These are phyloP conservation scores for Helleia helle DNA, from an alignment of 2,888 invertebrate genomes.

Conservation along the genomic window DNA sequence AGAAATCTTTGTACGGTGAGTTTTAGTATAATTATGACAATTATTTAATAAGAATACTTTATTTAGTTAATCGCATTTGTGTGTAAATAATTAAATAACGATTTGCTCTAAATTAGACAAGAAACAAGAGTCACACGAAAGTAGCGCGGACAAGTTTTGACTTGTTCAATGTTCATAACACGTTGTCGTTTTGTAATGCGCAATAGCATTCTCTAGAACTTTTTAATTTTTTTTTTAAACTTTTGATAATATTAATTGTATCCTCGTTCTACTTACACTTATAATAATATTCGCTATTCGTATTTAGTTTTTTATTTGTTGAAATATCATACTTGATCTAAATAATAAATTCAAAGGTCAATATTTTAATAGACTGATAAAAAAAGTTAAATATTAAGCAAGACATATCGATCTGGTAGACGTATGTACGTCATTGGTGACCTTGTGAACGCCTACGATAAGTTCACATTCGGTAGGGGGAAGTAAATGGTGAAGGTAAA, in stretches of 20 bases:
- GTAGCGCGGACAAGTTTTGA: neutral
- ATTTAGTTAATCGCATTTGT: no score
- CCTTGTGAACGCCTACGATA: constrained; percentile 10
- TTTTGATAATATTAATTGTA: neutral
- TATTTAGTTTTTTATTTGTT: no score
- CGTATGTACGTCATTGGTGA: constrained; percentile 10
- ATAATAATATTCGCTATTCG: no score
- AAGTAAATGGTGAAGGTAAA: constrained; percentile 4
- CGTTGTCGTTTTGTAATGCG: neutral
- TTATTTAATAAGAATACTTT: no score
- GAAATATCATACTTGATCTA: no score
- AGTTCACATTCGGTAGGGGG: constrained; percentile 1
- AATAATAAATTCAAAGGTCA: neutral
- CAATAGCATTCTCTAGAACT: neutral
- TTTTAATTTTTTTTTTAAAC: neutral
- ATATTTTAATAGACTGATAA: neutral
- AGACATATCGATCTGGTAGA: neutral
- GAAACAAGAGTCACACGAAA: no score
- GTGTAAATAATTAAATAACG: no score
- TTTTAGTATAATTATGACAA: constrained; percentile 6
- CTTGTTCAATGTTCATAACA: neutral
- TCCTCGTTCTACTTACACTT: neutral
- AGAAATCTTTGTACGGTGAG: constrained; percentile 25
- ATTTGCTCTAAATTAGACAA: no score
- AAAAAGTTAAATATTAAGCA: neutral